Conservation (phyloP, 2,888 invertebrate genomes). For the Teleiodes luculella region DNA sequence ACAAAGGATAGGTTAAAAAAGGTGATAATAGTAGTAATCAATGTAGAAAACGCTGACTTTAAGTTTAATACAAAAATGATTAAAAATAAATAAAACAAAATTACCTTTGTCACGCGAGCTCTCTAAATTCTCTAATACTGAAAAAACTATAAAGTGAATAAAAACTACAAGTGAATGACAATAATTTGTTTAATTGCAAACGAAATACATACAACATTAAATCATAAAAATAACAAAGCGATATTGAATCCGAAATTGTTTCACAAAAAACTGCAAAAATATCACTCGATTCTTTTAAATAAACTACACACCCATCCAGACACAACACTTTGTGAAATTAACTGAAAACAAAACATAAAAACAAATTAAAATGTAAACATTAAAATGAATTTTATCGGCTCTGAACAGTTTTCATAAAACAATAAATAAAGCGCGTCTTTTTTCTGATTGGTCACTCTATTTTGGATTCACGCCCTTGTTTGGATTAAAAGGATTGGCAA, state of each 20-base stretch:
- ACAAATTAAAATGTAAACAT: constrained; percentile 37
- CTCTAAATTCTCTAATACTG: background rate
- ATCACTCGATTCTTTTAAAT: background rate
- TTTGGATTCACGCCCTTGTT: too few species aligned
- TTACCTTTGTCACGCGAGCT: constrained; percentile 8
- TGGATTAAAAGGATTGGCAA: too few species aligned
- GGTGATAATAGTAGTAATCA: too few species aligned
- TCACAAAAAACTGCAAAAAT: constrained; percentile 5
- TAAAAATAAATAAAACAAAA: constrained; percentile 16
- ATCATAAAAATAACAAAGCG: constrained; percentile 32
- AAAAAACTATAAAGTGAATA: constrained; percentile 17
- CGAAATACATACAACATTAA: constrained; percentile 24
- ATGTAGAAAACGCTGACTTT: too few species aligned
- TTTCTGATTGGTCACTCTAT: too few species aligned
- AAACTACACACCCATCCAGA: constrained; percentile 70
- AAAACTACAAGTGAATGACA: constrained; percentile 19
- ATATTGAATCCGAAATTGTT: constrained; percentile 33
- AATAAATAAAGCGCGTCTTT: background rate
- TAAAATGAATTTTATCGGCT: background rate
- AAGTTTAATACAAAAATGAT: background rate
- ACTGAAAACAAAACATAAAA: constrained; percentile 67
- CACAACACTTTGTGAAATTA: constrained; percentile 66
- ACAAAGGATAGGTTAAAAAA: too few species aligned
- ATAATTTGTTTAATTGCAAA: constrained; percentile 45
- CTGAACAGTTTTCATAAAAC: background rate